These are phyloP conservation scores for Scortum barcoo DNA, from an alignment of 2,113 vertebrate species.

Conservation along the genomic window DNA sequence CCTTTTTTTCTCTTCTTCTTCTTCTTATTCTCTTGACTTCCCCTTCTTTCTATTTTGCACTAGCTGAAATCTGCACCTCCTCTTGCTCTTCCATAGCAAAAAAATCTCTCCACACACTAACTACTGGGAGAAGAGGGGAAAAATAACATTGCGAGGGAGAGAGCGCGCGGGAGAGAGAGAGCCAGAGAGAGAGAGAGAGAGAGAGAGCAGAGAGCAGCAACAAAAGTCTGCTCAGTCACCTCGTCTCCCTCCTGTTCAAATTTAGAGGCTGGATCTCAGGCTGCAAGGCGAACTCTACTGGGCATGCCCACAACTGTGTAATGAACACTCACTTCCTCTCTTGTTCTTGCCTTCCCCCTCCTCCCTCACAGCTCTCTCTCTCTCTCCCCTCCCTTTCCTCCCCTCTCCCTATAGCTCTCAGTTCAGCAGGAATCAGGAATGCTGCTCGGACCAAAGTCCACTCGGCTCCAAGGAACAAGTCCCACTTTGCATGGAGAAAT, in stretches of 20 bases:
- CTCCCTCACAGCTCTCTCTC: slow-evolving; percentile 33
- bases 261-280: slow-evolving; percentile 87
- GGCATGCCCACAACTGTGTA: slow-evolving; percentile 89
- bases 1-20: slow-evolving; percentile 36
- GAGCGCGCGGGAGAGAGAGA: slow-evolving; percentile 2
- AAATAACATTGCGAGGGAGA: slow-evolving; percentile 29
- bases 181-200: slow-evolving; percentile 32
- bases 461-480: slow-evolving; percentile 68
- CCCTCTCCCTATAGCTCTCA: slow-evolving; percentile 78
- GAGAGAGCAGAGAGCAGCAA: slow-evolving; percentile 66
- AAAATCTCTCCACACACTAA: slow-evolving; percentile 55
- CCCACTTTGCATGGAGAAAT: slow-evolving; percentile 19
- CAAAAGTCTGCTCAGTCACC: slow-evolving; percentile 85
- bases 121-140: slow-evolving; percentile 63
- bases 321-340: slow-evolving; percentile 92
- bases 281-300: slow-evolving; percentile 82
- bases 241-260: slow-evolving; percentile 86
- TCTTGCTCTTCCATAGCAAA: slow-evolving; percentile 61
- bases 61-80: slow-evolving; percentile 60
- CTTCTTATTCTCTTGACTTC: slow-evolving; percentile 51
- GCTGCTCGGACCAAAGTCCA: slow-evolving; percentile 88
- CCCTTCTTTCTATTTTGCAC: slow-evolving; percentile 53
- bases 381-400: slow-evolving; percentile 55
- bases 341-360: slow-evolving; percentile 75
- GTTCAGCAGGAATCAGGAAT: slow-evolving; percentile 85